Evolutionary conservation across 2,888 invertebrate species (phyloP).

Genomic region (Acanthopleura granulata): DNA sequence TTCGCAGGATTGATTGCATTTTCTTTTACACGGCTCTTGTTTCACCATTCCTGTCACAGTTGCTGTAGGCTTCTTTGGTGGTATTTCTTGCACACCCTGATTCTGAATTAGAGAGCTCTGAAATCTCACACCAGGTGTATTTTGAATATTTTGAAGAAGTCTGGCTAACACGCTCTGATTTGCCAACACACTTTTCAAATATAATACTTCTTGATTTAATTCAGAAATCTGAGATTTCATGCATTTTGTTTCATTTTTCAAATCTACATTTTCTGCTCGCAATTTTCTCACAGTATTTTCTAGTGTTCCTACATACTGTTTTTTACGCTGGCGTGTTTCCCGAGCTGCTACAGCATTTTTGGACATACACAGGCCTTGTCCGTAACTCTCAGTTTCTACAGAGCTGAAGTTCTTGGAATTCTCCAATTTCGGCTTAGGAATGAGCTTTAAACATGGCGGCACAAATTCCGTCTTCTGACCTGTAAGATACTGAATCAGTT

Average conservation of each 20-base stretch:
- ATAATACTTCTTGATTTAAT: constrained; percentile 56
- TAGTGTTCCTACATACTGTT: constrained; percentile 53
- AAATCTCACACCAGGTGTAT: constrained; percentile 20
- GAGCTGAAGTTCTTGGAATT: not conserved
- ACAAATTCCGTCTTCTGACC: not conserved
- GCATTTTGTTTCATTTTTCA: constrained; percentile 37
- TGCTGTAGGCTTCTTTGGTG: not conserved
- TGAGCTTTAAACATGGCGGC: not conserved
- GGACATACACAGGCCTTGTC: constrained; percentile 26
- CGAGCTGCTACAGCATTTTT: constrained; percentile 40
- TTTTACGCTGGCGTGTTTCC: constrained; percentile 58
- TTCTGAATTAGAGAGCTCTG: not conserved
- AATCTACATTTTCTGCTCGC: constrained; percentile 42
- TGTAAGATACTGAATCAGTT: not conserved
- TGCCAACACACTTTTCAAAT: constrained; percentile 59
- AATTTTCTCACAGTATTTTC: constrained; percentile 49
- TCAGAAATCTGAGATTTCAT: constrained; percentile 35
- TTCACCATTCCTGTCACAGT: constrained; percentile 1
- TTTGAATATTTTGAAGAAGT: constrained; percentile 58
- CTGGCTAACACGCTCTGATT: constrained; percentile 61
- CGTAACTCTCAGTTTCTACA: not conserved
- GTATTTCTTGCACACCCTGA: not conserved
- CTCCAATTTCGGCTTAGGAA: not conserved
- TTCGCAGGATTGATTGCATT: constrained; percentile 38
- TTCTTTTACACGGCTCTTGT: not conserved